These are phyloP conservation scores for Oriolus oriolus DNA, from an alignment of 2,113 vertebrate genomes.

Conservation along the genomic window DNA sequence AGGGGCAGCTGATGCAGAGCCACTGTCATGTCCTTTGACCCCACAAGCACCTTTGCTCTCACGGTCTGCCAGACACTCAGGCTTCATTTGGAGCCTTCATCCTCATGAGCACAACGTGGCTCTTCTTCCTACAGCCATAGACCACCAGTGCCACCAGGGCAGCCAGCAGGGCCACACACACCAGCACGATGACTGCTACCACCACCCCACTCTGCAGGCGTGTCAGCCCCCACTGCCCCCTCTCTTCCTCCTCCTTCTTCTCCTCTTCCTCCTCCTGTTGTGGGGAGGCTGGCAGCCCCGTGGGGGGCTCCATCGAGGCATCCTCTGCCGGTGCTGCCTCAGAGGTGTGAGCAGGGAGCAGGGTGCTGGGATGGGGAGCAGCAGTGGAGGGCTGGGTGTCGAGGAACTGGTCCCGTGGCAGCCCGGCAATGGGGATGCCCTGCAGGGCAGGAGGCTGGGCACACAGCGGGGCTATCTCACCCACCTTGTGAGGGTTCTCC, in stretches of 20 bases:
- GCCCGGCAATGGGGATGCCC: slow-evolving; percentile 55
- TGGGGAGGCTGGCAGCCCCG: background rate
- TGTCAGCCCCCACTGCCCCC: slow-evolving; percentile 46
- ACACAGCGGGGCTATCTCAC: slow-evolving; percentile 72
- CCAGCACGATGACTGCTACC: slow-evolving; percentile 67
- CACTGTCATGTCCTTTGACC: background rate
- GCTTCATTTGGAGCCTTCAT: slow-evolving; percentile 71
- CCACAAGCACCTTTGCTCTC: background rate
- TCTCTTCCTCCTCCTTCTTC: slow-evolving; percentile 27
- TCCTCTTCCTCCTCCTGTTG: background rate
- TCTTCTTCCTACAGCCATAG: slow-evolving; percentile 70
- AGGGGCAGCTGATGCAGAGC: background rate
- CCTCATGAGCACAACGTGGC: slow-evolving; percentile 50
- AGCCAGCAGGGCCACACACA: slow-evolving; percentile 63
- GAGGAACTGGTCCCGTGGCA: slow-evolving; percentile 21
- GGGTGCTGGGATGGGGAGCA: background rate
- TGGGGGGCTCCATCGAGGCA: background rate
- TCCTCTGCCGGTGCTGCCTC: background rate
- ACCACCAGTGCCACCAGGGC: slow-evolving; percentile 60
- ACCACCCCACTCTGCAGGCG: slow-evolving; percentile 65
- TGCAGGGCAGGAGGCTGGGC: slow-evolving; percentile 60
- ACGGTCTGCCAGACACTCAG: background rate
- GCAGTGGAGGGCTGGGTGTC: background rate
- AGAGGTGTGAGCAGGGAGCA: background rate
- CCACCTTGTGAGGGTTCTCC: slow-evolving; percentile 69